phyloP scores from a whole-genome alignment of 2,113 vertebrate genomes.

The Chionomys nivalis region DNA sequence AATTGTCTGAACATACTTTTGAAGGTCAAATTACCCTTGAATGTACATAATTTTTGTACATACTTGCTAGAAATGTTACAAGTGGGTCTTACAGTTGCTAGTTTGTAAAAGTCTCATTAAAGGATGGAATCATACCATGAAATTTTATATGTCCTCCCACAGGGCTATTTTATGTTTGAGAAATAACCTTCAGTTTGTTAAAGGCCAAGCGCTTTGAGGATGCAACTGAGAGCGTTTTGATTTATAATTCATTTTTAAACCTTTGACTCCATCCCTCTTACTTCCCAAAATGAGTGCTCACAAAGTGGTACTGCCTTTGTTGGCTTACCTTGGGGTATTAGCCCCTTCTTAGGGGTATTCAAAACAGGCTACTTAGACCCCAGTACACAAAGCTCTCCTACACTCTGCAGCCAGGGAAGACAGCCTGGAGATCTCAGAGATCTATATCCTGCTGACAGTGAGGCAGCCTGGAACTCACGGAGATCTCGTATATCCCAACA shows the following conservation, averaged over 20 bases:
- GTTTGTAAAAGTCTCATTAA: conserved; percentile 1
- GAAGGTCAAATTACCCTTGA: not conserved
- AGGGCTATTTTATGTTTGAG: conserved; percentile 33
- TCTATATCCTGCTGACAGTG: not conserved
- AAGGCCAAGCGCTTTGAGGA: conserved; percentile 7
- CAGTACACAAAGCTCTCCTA: not conserved
- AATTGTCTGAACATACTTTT: not conserved
- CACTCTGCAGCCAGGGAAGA: not conserved
- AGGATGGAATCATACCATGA: not conserved
- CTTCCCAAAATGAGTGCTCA: conserved; percentile 43
- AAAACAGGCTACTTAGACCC: not conserved
- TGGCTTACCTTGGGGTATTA: conserved; percentile 18
- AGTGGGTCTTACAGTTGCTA: not conserved
- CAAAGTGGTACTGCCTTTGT: not conserved
- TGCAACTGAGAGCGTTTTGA: not conserved
- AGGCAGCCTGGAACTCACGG: not conserved
- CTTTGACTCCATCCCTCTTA: conserved; percentile 15
- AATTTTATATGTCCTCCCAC: conserved; percentile 10
- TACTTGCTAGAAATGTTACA: not conserved
- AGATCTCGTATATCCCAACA: not conserved
- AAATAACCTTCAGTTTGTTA: conserved; percentile 47
- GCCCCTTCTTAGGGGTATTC: not conserved
- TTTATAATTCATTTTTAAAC: conserved; percentile 47
- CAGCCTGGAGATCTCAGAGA: too few relatives aligned
- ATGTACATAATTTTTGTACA: not conserved